Conservation (phyloP, 2,888 invertebrate genomes). For the Chrysolina oricalcia region DNA sequence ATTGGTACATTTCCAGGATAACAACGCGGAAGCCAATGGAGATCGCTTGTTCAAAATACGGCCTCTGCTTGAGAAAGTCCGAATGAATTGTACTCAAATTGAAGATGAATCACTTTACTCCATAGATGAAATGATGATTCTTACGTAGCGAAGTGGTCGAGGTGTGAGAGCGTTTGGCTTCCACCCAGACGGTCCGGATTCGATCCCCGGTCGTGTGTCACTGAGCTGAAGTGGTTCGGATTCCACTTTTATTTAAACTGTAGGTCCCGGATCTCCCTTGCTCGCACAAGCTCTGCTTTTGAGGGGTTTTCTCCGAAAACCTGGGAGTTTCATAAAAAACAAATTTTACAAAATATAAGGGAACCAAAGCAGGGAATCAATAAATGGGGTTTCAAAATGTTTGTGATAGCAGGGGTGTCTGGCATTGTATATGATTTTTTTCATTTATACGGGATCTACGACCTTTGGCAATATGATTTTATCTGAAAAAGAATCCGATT, state of each 20-base stretch:
- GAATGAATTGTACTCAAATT: conserved; percentile 26
- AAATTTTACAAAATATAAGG: no score
- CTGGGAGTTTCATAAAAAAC: no score
- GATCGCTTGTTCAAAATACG: conserved; percentile 44
- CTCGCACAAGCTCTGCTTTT: no score
- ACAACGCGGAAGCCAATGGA: conserved; percentile 35
- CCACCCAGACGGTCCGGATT: no score
- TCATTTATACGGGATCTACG: conserved; percentile 13
- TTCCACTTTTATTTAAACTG: no score
- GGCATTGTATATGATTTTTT: conserved; percentile 19
- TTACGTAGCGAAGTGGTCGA: no score
- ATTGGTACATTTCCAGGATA: conserved; percentile 40
- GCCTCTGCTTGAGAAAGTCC: conserved; percentile 33
- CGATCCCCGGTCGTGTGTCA: no score
- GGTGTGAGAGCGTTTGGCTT: no score
- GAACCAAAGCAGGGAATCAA: conserved; percentile 31
- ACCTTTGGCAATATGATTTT: conserved; percentile 31
- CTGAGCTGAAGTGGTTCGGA: no score
- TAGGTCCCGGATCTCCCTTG: no score
- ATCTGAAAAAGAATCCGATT: conserved; percentile 30
- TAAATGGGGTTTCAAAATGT: conserved; percentile 11
- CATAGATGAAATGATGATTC: conserved; percentile 38
- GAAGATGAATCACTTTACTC: conserved; percentile 30
- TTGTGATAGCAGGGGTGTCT: conserved; percentile 23
- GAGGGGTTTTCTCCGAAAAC: no score